A percentile compares a stretch with the other conserved stretches of the same genome.
Evolutionary conservation across 2,888 invertebrate genomes (phyloP).

Genomic region (Argyresthia goedartella): DNA sequence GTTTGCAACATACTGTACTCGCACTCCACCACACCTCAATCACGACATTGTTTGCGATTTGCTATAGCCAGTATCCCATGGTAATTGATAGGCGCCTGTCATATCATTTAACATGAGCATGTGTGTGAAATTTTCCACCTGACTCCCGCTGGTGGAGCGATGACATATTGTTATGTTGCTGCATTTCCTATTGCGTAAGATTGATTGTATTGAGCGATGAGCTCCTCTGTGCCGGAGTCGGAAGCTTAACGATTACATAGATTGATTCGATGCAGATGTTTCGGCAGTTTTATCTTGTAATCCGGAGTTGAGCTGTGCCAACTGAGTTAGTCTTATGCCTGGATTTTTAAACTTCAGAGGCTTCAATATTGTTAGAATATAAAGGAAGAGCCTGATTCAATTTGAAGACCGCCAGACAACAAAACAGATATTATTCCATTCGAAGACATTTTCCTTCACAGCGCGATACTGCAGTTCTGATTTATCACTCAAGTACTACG

Average conservation of each 20-base stretch:
- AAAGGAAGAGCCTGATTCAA: background rate
- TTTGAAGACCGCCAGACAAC: background rate
- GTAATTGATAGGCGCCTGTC: slow-evolving; percentile 3
- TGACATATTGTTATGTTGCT: too few relatives aligned
- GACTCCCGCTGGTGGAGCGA: too few relatives aligned
- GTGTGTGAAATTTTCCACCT: slow-evolving; percentile 1
- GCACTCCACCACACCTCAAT: background rate
- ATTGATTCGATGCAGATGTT: too few relatives aligned
- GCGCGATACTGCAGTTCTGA: slow-evolving; percentile 1
- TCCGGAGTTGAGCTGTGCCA: too few relatives aligned
- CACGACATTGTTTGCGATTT: background rate
- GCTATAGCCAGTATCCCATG: background rate
- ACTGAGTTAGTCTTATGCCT: too few relatives aligned
- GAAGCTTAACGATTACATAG: too few relatives aligned
- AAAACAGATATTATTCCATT: slow-evolving; percentile 1
- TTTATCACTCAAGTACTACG: slow-evolving; percentile 4
- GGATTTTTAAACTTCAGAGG: too few relatives aligned
- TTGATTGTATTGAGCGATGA: too few relatives aligned
- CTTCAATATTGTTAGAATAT: too few relatives aligned
- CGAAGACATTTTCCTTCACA: background rate
- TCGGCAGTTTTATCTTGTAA: too few relatives aligned
- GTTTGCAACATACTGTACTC: background rate
- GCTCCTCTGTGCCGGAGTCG: too few relatives aligned
- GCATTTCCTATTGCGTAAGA: too few relatives aligned
- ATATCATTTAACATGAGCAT: background rate